Evolutionary conservation across 2,888 invertebrate genomes (phyloP), one percentile per base, ranked within the genome.

Genomic region (Diaphora mendica): DNA sequence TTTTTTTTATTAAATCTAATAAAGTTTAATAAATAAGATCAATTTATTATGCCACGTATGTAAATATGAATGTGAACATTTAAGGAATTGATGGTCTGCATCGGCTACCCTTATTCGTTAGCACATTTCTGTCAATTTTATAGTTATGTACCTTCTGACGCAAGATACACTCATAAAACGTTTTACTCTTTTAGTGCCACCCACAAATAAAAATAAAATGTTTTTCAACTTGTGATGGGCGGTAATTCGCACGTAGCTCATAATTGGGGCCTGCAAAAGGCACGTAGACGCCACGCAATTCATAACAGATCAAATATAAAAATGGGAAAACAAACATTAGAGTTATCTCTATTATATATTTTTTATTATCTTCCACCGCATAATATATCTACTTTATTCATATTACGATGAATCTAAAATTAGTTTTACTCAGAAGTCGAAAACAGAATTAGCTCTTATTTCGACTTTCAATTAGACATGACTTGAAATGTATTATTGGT

Each of bases 251-350:
- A 75, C 77, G 72, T 77, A 69, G 66, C 66, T 73, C 70, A 75
- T 73, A 76, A 70, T 69, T 73, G 64, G 71, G 68, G 69, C 44
- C 33, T 70, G 64, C 73, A 72, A 76, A 66, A 26, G 71, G 77
- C 78, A 80, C 81, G 75, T 80, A 78, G 75, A 59, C 65, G 64
- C 68, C 77, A 74, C 73, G 55, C 71, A 74, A 55, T 79, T 77
- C 70, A 79, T 70, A 78, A 78, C 76, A 76, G 70, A 73, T 78
- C 73, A 77, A 79, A 84, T 79, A 67, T 51, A 80, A 64, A 44
- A 69, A 71, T 78, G 71, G 75, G 72, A 71, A 75, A 78, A 78
- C 69, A 79, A 73, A 73, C 76, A 74, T 59, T 30, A 59, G 4
- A 59, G 26, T 30, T 26, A 15, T 30, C 26, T 26, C n/a, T n/a